Base-by-base conservation (phyloP, 2,113 vertebrate species). In the Dryoscopus gambensis region DNA sequence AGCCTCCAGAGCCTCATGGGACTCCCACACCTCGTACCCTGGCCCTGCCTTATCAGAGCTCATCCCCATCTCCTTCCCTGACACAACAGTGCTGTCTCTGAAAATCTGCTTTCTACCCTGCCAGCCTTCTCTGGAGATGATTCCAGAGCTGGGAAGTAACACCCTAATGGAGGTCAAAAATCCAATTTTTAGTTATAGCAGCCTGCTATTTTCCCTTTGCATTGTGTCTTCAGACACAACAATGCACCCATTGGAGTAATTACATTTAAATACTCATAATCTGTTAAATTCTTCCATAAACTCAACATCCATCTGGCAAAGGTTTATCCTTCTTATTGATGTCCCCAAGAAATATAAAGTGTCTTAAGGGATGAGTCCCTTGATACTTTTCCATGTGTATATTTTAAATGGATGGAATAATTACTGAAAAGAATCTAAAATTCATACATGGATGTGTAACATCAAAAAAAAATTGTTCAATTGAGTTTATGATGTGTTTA, bases 11-110 rank as follows among this genome's bases (percentile, higher is more conserved):
- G 23, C 39, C 62, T 33, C 22, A 1, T 6, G 39, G 42, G 28
- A 2, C 3, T 23, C 27, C 13, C 16, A 25, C 1, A 2, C 17
- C 27, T 63, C 0, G 0, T 3, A 10, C 10, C 13, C 27, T 70
- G 15, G 23, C 80, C 21, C 50, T 77, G 31, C 17, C 19, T 24
- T 23, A 7, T 12, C 53, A 21, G 40, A 82, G 17, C 17, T 77
- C 42, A 49, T 55, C 24, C 11, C 6, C 49, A 44, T 27, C 53
- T 56, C 28, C 49, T 60, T 80, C 55, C 55, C 21, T 2, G 6
- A 9, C 10, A 33, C 2, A 2, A 14, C 6, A 22, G 9, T 6
- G 7, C 17, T 67, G 24, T 3, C 44, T 33, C 23, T 57, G 40
- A 20, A 50, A 55, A 89, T 13, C 5, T 19, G 2, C 6, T 37